These are phyloP conservation scores for Spodoptera picta DNA, from an alignment of 2,888 invertebrate species.

Conservation along the genomic window DNA sequence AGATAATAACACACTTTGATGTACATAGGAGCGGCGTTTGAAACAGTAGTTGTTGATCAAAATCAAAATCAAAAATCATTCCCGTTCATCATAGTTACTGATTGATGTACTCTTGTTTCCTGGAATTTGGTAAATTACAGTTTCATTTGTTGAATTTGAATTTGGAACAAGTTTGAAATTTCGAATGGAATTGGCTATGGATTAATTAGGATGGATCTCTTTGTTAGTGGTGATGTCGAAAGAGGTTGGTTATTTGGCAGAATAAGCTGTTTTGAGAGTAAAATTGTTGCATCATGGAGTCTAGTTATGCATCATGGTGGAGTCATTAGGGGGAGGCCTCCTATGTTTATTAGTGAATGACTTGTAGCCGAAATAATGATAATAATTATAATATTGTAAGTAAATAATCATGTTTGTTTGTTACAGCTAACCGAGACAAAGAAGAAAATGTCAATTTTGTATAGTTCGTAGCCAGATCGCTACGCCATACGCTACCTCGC, in stretches of 20 bases:
- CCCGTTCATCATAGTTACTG: conserved; percentile 52
- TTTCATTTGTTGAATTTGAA: conserved; percentile 16
- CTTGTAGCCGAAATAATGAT: too few species aligned
- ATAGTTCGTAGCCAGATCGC: too few species aligned
- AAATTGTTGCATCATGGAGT: too few species aligned
- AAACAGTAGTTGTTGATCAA: conserved; percentile 54
- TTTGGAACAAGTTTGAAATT: conserved; percentile 28
- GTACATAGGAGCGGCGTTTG: conserved; percentile 42
- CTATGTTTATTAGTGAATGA: too few species aligned
- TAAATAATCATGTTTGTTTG: too few species aligned
- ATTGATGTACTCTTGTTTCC: conserved; percentile 46
- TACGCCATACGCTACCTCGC: too few species aligned
- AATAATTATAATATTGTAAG: too few species aligned
- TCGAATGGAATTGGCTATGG: conserved; percentile 6
- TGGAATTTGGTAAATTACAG: conserved; percentile 27
- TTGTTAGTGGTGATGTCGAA: not conserved
- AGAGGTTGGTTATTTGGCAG: conserved; percentile 1
- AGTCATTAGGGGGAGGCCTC: too few species aligned
- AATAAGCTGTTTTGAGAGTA: not conserved
- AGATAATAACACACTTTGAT: conserved; percentile 58
- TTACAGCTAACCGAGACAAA: too few species aligned
- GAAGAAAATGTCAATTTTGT: too few species aligned
- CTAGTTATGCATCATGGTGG: too few species aligned
- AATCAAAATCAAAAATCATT: conserved; percentile 39
- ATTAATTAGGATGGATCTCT: conserved; percentile 7